Base-by-base conservation (phyloP, 2,888 invertebrate genomes). In the Calameuta idolon region DNA sequence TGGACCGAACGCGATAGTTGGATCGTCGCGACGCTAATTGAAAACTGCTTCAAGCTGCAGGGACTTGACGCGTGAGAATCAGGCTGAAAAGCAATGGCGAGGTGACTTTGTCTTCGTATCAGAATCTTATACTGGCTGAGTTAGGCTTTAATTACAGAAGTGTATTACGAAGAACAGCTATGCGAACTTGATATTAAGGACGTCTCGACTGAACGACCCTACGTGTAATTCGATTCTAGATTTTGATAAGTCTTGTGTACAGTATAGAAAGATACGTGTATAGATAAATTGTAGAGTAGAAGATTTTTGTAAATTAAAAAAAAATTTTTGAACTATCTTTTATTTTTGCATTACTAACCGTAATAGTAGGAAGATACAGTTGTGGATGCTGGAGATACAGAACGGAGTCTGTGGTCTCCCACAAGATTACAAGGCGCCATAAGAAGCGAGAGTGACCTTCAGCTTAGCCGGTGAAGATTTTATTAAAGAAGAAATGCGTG, bases 41-140 rank as follows among this genome's bases (percentile, higher is more conserved):
- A 55, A 2, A 23, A 55, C 23, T 5, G 15, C 55, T 55, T 23
- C 4, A 2, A 23, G 31, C n/a, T 30, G 34, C 34, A 55, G 40
- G n/a, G 71, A 31, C 73, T 80, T 81, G 80, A 85, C 82, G 79
- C 90, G 88, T 91, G 91, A 88, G 91, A 91, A 91, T 87, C 83
- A 80, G 91, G 91, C 85, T 88, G 85, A 83, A 83, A 84, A 83
- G 80, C 31, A 34, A 77, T 31, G 71, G 75, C 55, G 23, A 31
- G 37, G n/a, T 23, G 74, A 30, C 55, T 74, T 15, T 34, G 74
- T 33, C 71, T 34, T 15, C 12, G 4, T 71, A 71, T 55, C 55
- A 55, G 23, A 55, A 55, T 55, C 23, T 55, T 55, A 55, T 55
- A 9, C 55, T 71, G 71, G 12, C 33, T 34, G 33, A 34, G 71